phyloP scores from a whole-genome alignment of 2,888 invertebrate species.

The Abrostola triplasia region DNA sequence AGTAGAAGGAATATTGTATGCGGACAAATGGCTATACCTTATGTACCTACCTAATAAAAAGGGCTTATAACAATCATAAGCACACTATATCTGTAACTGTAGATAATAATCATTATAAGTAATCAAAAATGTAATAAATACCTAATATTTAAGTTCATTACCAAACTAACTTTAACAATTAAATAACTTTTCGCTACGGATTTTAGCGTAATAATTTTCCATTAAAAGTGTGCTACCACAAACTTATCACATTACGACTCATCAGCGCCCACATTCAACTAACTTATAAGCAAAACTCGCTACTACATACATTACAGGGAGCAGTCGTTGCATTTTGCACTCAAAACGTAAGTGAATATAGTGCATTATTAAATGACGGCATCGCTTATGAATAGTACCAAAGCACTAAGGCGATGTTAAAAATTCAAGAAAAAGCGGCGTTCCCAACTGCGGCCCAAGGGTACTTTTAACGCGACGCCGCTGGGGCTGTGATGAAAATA shows the following conservation, averaged over 20 bases:
- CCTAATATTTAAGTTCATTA: neutral
- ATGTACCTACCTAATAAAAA: too few relatives aligned
- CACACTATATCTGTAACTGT: too few relatives aligned
- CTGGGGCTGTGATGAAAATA: constrained; percentile 75
- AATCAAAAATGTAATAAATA: too few relatives aligned
- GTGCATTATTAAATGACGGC: constrained; percentile 41
- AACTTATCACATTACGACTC: constrained; percentile 36
- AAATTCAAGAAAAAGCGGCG: constrained; percentile 80
- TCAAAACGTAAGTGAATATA: constrained; percentile 38
- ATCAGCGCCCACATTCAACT: constrained; percentile 12
- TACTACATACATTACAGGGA: constrained; percentile 8
- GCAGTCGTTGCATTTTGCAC: constrained; percentile 42
- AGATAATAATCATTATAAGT: too few relatives aligned
- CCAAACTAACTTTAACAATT: neutral
- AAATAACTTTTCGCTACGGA: constrained; percentile 8
- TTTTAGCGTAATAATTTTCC: constrained; percentile 18
- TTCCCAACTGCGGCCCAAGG: constrained; percentile 73
- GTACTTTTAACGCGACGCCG: constrained; percentile 71
- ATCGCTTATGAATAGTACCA: constrained; percentile 62
- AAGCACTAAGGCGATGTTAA: constrained; percentile 73
- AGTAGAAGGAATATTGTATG: too few relatives aligned
- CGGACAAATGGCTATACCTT: too few relatives aligned
- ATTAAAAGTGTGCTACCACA: constrained; percentile 33
- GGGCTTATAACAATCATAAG: too few relatives aligned
- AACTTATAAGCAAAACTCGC: constrained; percentile 26